Evolutionary conservation across 2,113 vertebrate species (phyloP), one percentile per base, ranked within the genome.

Genomic region (Nothoprocta perdicaria): DNA sequence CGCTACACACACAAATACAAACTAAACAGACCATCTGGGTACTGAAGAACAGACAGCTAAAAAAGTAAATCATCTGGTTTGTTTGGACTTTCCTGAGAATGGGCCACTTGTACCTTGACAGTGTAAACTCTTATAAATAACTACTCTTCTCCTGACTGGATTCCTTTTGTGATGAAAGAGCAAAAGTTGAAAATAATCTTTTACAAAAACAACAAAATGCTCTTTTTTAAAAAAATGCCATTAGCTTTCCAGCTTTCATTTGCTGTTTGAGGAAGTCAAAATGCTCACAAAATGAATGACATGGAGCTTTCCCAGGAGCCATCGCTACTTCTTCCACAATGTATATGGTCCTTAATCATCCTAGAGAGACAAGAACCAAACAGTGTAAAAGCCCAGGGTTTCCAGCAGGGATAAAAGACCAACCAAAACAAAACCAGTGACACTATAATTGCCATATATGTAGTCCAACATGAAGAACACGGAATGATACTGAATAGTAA

Each of bases 201-300:
- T 22, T 22, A 46, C 21, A 46, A 60, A 76, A 68, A 46, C 21
- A 46, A 60, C 76, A 68, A 58, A 18, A 3, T 5, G 14, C 14
- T 82, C 77, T 52, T 74, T 81, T 58, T 45, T 88, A 93, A 38
- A 38, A 93, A 38, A 38, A 38, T 38, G 80, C 68, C 14, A 73
- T 61, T 83, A 63, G 58, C 62, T 96, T 94, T 95, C 88, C 26
- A 65, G 86, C 8, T 7, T 65, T 27, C 12, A 65, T 87, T 95
- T 96, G 75, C 86, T 76, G 23, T 26, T 55, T 40, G 55, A 80
- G 73, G 61, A 92, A 90, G 53, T 72, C 45, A 63, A 72, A 77
- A 87, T 0, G 6, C 57, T 96, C 66, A 71, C 52, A 84, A 88
- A 84, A 86, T 14, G 1, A 93, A 75, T 62, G 13, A 40, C 71